Evolutionary conservation across 2,797 vertebrate genomes (phyloP).

Genomic region (Tadarida brasiliensis): DNA sequence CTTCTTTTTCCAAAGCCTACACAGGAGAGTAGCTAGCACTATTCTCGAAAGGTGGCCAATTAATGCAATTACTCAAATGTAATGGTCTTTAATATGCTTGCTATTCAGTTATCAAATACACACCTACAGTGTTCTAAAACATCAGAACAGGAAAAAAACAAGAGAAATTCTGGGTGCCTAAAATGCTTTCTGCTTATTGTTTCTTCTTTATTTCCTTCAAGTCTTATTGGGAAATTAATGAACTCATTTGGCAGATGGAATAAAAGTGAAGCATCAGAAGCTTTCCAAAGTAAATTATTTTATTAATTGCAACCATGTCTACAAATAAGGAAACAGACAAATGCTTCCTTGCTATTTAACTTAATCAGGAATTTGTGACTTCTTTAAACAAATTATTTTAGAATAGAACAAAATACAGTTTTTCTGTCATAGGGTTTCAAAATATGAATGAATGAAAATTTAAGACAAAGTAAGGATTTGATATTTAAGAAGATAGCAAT

Average conservation of each 20-base stretch:
- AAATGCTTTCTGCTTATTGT: background rate
- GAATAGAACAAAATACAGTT: slow-evolving; percentile 67
- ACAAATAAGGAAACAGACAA: slow-evolving; percentile 75
- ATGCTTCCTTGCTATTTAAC: slow-evolving; percentile 72
- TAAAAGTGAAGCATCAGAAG: slow-evolving; percentile 51
- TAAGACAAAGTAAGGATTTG: background rate
- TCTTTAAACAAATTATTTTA: slow-evolving; percentile 76
- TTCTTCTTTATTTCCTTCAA: slow-evolving; percentile 54
- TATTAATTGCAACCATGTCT: slow-evolving; percentile 76
- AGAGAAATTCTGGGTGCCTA: background rate
- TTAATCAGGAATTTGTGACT: slow-evolving; percentile 73
- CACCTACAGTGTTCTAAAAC: background rate
- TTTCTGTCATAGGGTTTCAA: slow-evolving; percentile 58
- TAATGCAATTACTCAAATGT: background rate
- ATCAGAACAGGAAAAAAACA: background rate
- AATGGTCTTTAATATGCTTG: slow-evolving; percentile 34
- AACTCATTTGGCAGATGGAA: slow-evolving; percentile 66
- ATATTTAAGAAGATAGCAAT: background rate
- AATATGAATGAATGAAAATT: slow-evolving; percentile 13
- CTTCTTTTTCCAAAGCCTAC: background rate
- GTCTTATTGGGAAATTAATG: slow-evolving; percentile 76
- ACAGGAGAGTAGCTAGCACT: background rate
- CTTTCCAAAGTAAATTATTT: slow-evolving; percentile 64
- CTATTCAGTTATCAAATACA: background rate
- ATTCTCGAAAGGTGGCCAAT: background rate